Evolutionary conservation across 2,888 invertebrate genomes (phyloP), one percentile per base, ranked within the genome.

Genomic region (Mythimna vitellina): DNA sequence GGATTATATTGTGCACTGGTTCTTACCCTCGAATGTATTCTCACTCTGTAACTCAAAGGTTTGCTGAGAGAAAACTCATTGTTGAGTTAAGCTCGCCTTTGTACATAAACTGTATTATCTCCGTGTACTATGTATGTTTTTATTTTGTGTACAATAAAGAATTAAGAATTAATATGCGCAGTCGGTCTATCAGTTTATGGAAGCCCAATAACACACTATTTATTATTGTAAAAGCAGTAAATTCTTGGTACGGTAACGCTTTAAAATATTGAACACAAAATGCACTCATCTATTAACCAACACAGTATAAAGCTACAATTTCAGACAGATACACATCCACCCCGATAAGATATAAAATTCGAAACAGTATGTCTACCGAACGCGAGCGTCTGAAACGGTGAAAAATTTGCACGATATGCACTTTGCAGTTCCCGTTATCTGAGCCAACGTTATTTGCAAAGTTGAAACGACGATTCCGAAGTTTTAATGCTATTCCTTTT

Each of bases 401-500:
- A 80, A 77, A 83, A 70, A 73, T 83, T 58, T 58, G 56, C 61
- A 62, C 77, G 58, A 65, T 56, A 66, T 73, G 77, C 77, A 76
- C 65, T 65, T 66, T 71, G 53, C 64, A 76, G 51, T 78, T 64
- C 54, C 70, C 73, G 73, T 73, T 83, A 83, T 76, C 68, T 76
- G 38, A 65, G 32, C 64, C 57, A 63, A 68, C 57, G 67, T 60
- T 83, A 83, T 61, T 83, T 63, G 61, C 70, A 70, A 82, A 76
- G 81, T 76, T 83, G 53, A 64, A 71, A 56, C 69, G 69, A 56
- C 54, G 56, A 70, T 69, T 83, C 65, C 35, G 9, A 81, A 81
- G 67, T 80, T 80, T 83, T 67, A 76, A 80, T 76, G 72, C 49
- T 57, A 79, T 75, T 81, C 22, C 58, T 77, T 78, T 78, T 49